Conservation (phyloP, 2,888 invertebrate genomes). For the Euclidia mi region DNA sequence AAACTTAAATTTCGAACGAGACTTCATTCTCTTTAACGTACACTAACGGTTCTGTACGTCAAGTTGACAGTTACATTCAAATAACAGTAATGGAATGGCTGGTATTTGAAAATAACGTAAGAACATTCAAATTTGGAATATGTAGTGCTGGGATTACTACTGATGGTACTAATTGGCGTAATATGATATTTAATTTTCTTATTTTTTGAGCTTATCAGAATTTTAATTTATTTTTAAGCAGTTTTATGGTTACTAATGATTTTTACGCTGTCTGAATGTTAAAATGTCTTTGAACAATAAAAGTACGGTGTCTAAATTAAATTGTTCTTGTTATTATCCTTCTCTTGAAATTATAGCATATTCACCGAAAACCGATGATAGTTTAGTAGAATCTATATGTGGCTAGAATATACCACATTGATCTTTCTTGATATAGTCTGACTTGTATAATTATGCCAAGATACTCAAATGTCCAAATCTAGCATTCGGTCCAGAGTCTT, state of each 20-base stretch:
- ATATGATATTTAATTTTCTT: constrained; percentile 23
- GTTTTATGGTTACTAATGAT: not conserved
- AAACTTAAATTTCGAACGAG: constrained; percentile 12
- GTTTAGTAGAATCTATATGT: no score
- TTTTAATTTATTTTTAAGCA: constrained; percentile 4
- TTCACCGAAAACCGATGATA: no score
- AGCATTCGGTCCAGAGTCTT: no score
- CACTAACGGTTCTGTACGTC: constrained; percentile 12
- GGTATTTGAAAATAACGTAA: constrained; percentile 1
- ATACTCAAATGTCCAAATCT: no score
- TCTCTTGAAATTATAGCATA: no score
- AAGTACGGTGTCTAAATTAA: no score
- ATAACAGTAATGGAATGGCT: constrained; percentile 16
- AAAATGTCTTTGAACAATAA: no score
- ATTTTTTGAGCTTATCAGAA: constrained; percentile 9
- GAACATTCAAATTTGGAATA: not conserved
- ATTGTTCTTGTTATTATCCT: no score
- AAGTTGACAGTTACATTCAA: constrained; percentile 5
- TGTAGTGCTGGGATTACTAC: constrained; percentile 8
- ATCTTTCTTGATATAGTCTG: no score
- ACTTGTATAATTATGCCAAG: no score
- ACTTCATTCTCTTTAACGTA: constrained; percentile 7
- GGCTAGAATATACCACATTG: no score
- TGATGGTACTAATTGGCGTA: constrained; percentile 36
- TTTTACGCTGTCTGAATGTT: no score